Percentiles rank a stretch among this genome's conserved stretches.
Conservation (phyloP, 1,140 invertebrate genomes). For the Druon quercuslanigerum region DNA sequence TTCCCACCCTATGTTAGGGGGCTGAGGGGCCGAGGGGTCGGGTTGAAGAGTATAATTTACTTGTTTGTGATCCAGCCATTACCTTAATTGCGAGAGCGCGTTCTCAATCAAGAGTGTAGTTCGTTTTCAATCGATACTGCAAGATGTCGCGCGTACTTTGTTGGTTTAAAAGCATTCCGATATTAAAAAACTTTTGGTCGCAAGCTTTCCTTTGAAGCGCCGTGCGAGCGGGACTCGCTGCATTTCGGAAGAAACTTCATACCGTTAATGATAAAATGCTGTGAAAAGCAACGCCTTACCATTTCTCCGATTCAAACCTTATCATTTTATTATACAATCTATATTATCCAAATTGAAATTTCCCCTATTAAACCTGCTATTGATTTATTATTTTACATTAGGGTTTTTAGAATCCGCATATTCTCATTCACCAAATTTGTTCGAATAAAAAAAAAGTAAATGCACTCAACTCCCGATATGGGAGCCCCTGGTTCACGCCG, state of each 20-base stretch:
- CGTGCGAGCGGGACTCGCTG: not conserved
- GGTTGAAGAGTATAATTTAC: conserved; percentile 60
- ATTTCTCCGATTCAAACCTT: too few relatives aligned
- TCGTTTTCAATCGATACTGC: conserved; percentile 50
- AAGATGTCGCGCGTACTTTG: conserved; percentile 27
- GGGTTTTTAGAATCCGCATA: too few relatives aligned
- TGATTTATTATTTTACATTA: too few relatives aligned
- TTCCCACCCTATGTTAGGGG: not conserved
- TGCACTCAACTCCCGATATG: too few relatives aligned
- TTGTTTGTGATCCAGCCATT: conserved; percentile 61
- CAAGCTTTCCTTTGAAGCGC: conserved; percentile 5
- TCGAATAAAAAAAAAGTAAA: too few relatives aligned
- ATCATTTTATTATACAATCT: too few relatives aligned
- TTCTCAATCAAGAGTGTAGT: conserved; percentile 52
- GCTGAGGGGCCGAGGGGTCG: conserved; percentile 36
- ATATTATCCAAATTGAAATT: too few relatives aligned
- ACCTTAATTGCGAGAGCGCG: conserved; percentile 60
- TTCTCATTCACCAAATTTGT: too few relatives aligned
- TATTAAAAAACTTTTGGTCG: conserved; percentile 19
- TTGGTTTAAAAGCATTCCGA: conserved; percentile 29
- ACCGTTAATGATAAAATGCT: too few relatives aligned
- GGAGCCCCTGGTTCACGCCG: too few relatives aligned
- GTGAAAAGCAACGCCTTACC: too few relatives aligned
- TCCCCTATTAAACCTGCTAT: too few relatives aligned
- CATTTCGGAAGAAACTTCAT: not conserved